Conservation (phyloP, 2,113 vertebrate genomes). For the Bostrychus sinensis region DNA sequence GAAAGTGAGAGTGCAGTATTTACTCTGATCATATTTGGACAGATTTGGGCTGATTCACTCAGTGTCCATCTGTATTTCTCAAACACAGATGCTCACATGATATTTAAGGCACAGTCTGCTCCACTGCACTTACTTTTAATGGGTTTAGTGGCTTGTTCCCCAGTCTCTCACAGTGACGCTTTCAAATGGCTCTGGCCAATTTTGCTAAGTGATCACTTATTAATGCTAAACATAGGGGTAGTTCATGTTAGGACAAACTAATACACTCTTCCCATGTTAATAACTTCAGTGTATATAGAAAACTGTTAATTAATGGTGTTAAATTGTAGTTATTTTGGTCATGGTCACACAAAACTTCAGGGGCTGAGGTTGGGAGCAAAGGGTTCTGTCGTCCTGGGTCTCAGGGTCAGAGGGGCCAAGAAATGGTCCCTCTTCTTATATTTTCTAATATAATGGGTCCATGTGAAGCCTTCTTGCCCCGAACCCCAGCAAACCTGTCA, state of each 20-base stretch:
- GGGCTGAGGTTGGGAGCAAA: too few relatives aligned
- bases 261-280: neutral
- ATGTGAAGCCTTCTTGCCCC: too few relatives aligned
- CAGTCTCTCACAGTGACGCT: neutral
- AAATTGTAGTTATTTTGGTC: neutral
- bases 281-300: neutral
- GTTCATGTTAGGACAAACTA: neutral
- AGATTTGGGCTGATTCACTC: constrained; percentile 14
- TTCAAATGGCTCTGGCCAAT: neutral
- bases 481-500: too few relatives aligned
- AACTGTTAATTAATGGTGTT: neutral
- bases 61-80: constrained; percentile 8
- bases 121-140: constrained; percentile 9
- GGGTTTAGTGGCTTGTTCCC: constrained; percentile 3
- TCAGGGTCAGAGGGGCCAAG: too few relatives aligned
- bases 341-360: too few relatives aligned
- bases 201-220: neutral
- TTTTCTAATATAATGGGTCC: too few relatives aligned
- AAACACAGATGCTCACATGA: neutral
- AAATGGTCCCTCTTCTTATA: too few relatives aligned
- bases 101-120: constrained; percentile 12
- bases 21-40: constrained; percentile 17
- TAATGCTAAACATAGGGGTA: neutral
- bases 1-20: constrained; percentile 6
- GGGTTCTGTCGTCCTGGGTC: too few relatives aligned